Evolutionary conservation across 2,113 vertebrate species (phyloP), one percentile per base, ranked within the genome.

Genomic region (Cynopterus brachyotis): DNA sequence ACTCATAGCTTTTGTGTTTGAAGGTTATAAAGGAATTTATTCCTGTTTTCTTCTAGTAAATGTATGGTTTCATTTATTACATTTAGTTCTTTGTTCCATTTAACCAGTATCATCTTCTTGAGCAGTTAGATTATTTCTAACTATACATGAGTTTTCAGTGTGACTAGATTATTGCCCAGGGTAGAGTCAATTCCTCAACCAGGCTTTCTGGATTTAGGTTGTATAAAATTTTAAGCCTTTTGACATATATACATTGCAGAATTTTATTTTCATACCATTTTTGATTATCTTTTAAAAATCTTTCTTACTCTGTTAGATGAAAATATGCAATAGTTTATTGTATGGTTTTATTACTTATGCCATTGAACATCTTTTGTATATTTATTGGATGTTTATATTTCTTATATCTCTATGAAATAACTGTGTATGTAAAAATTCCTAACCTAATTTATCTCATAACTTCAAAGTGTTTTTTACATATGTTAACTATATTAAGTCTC

Each of bases 371-470:
- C 37, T 53, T 90, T 72, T 40, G 55, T 84, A 11, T 82, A 75
- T 53, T 76, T 62, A 55, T 85, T 40, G 19, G 9, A 59, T 72
- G 42, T 70, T 89, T 57, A 0, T 22, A 24, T 66, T 93, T 89
- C 35, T 72, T 90, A n/a, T n/a, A n/a, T 6, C 40, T 76, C 85
- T 90, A 32, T 70, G 85, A 96, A 47, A 85, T 93, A 26, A 57
- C 32, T 47, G 3, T 66, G 5, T 89, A 73, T 22, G 35, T 62
- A 35, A 55, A 30, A 50, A 13, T 70, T 24, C 60, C 69, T 83
- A 60, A 60, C 22, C 69, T 95, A 72, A 40, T 26, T 57, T 76
- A 42, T 50, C 84, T 78, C 22, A 75, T 88, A 53, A 88, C 82
- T 59, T 89, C n/a, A 30, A 84, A 79, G 40, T 89, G 53, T 26